Percentiles rank a stretch among this genome's conserved stretches.
These are phyloP conservation scores for Himalopsyche kuldschensis DNA, from an alignment of 2,888 invertebrate species.

Conservation along the genomic window DNA sequence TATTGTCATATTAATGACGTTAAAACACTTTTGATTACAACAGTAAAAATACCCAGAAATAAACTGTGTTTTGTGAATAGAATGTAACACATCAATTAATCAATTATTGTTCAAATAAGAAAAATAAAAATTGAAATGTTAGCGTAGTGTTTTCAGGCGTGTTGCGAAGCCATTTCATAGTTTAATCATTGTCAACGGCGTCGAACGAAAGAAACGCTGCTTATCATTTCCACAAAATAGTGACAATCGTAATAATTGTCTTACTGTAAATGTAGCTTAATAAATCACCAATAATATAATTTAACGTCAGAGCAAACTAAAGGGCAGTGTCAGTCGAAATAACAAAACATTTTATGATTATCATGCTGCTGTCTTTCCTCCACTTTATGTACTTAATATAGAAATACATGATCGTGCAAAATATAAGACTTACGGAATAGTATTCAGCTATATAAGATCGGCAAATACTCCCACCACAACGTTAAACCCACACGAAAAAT, in stretches of 20 bases:
- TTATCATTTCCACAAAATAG: neutral
- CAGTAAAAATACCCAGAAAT: neutral
- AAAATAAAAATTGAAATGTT: neutral
- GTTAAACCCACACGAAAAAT: slow-evolving; percentile 26
- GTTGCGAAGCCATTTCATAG: slow-evolving; percentile 8
- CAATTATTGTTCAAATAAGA: neutral
- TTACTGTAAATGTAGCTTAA: neutral
- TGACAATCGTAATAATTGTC: neutral
- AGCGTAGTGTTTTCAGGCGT: slow-evolving; percentile 2
- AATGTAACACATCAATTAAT: no score
- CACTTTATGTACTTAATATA: neutral
- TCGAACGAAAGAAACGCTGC: neutral
- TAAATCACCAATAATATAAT: neutral
- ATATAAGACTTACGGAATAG: slow-evolving; percentile 9
- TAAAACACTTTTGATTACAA: neutral
- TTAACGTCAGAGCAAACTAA: neutral
- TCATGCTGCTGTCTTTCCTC: slow-evolving; percentile 10
- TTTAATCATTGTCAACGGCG: neutral
- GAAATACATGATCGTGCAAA: slow-evolving; percentile 1
- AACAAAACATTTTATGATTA: neutral
- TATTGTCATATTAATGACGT: no score
- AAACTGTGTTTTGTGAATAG: no score
- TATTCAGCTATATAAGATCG: slow-evolving; percentile 11
- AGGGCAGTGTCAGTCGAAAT: neutral
- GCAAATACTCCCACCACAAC: slow-evolving; percentile 28